These are phyloP conservation scores for Panopea generosa DNA, from an alignment of 2,888 invertebrate genomes.

Conservation along the genomic window DNA sequence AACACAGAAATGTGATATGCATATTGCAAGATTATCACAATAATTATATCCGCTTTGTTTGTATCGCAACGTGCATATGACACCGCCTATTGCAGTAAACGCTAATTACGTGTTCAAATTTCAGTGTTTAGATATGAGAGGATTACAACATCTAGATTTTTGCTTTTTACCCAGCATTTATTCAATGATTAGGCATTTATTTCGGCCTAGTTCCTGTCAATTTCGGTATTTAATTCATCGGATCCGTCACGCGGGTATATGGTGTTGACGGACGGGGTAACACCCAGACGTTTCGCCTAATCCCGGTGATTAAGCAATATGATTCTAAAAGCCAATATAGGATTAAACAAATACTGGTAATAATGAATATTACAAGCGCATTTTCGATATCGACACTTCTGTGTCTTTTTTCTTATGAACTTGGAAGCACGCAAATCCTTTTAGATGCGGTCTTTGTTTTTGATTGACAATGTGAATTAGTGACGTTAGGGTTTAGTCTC, in stretches of 20 bases:
- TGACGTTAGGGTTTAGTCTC: slow-evolving; percentile 47
- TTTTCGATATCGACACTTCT: slow-evolving; percentile 40
- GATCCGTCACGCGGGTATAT: slow-evolving; percentile 13
- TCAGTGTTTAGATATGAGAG: too few species aligned
- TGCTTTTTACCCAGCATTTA: too few species aligned
- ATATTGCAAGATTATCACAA: too few species aligned
- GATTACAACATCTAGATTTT: too few species aligned
- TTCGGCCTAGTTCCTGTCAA: too few species aligned
- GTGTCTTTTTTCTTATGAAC: slow-evolving; percentile 48
- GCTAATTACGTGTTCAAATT: too few species aligned
- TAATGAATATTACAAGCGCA: slow-evolving; percentile 53
- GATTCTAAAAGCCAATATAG: slow-evolving; percentile 44
- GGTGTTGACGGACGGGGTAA: slow-evolving; percentile 38
- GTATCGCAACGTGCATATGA: too few species aligned
- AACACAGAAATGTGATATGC: too few species aligned
- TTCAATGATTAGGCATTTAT: too few species aligned
- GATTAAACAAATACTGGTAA: slow-evolving; percentile 44
- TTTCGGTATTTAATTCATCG: slow-evolving; percentile 29
- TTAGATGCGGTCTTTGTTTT: slow-evolving; percentile 55
- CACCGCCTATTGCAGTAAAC: too few species aligned
- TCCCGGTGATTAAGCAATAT: slow-evolving; percentile 36
- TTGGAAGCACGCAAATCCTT: slow-evolving; percentile 29
- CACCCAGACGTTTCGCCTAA: slow-evolving; percentile 34
- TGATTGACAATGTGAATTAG: slow-evolving; percentile 66
- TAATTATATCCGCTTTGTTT: too few species aligned